A percentile compares a stretch with the other conserved stretches of the same genome.
Evolutionary conservation across 1,140 invertebrate genomes (phyloP).

Genomic region (Zaprionus lachaisei): DNA sequence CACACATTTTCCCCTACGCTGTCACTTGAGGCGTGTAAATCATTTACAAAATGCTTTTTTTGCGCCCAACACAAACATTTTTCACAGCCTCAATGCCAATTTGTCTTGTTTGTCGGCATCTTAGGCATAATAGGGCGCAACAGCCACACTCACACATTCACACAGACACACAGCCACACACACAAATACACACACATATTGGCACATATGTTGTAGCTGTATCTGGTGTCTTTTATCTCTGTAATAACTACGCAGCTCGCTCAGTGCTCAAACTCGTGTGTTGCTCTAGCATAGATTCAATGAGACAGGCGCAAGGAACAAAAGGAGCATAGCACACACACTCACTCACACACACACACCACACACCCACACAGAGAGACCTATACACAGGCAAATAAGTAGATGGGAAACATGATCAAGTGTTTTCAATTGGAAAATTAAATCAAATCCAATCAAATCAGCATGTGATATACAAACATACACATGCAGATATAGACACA

Average conservation of each 20-base stretch:
- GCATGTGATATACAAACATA: constrained; percentile 58
- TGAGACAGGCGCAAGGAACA: neutral
- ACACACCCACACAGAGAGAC: neutral
- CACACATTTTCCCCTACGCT: constrained; percentile 9
- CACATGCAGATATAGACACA: constrained; percentile 11
- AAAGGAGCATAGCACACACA: neutral
- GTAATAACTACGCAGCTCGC: constrained; percentile 5
- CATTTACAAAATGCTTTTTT: constrained; percentile 33
- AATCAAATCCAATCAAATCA: constrained; percentile 83
- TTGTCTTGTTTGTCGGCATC: constrained; percentile 35
- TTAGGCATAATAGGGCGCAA: constrained; percentile 52
- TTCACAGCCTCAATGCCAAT: constrained; percentile 29
- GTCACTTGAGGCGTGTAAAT: constrained; percentile 46
- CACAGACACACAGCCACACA: neutral
- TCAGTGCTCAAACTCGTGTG: constrained; percentile 26
- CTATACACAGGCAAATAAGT: constrained; percentile 3
- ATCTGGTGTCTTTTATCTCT: constrained; percentile 12
- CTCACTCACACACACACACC: neutral
- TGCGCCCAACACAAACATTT: constrained; percentile 20
- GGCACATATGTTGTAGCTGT: constrained; percentile 44
- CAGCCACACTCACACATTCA: constrained; percentile 35
- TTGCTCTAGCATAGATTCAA: constrained; percentile 42
- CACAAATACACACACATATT: neutral
- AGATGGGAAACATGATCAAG: constrained; percentile 68
- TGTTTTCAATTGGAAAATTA: constrained; percentile 83